Base-by-base conservation (phyloP, 2,113 vertebrate species). In the Gasterosteus nipponicus region DNA sequence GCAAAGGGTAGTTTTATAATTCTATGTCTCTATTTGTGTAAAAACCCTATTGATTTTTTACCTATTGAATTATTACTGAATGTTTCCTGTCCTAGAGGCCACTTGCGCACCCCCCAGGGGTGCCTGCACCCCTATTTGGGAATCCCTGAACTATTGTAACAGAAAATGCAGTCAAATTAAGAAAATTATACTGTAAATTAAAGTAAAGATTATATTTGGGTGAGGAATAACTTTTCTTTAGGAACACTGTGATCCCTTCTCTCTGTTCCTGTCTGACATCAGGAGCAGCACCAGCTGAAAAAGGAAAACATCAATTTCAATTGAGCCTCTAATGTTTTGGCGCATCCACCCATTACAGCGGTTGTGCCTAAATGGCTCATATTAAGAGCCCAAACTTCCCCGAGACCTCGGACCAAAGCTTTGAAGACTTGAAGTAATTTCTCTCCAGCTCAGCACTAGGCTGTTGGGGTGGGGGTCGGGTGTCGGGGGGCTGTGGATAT, bases 301-400 rank as follows among this genome's bases (percentile, higher is more conserved):
- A 67, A 14, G 15, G 44, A 31, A 75, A 84, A 73, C 60, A 59
- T 73, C 56, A 67, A 71, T 79, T 74, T 35, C 65, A 77, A 60
- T 59, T 61, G 38, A 70, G 56, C 74, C 64, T 76, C n/a, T 66
- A 78, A 65, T 68, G 56, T 62, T 69, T 44, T 31, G 14, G 59
- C 65, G 38, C 15, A 18, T 56, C 57, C 68, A 38, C 73, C 66
- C 69, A 67, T 83, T 69, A 68, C 57, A 54, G 49, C 2, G 59
- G 49, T 62, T 38, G 62, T 85, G 82, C 47, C 54, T 68, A 87
- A 86, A 88, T 54, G 61, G 60, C 73, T 78, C 60, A 78, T 75
- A 89, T 87, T 83, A 80, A 69, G 44, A 81, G 59, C 44, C 58
- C 47, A 79, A 80, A 83, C 69, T 65, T 81, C 65, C 44, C 71